Evolutionary conservation across 1,140 invertebrate genomes (phyloP).

Genomic region (Pygmarrhopalites habei): DNA sequence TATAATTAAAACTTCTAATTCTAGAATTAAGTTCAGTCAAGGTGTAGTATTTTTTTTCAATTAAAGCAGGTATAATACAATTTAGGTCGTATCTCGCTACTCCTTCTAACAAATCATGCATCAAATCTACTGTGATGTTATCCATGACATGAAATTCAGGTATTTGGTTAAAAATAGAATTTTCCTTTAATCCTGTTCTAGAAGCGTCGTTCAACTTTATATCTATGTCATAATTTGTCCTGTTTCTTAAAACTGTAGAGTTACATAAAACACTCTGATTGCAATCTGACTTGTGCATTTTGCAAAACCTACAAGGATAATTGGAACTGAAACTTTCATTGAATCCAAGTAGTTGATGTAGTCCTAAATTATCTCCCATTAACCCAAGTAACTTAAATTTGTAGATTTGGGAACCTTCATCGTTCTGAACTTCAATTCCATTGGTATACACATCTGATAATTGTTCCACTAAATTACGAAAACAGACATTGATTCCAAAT

Average conservation of each 20-base stretch:
- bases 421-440: no score
- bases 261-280: no score
- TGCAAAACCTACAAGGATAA: constrained; percentile 2
- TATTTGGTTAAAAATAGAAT: background rate
- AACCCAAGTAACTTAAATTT: no score
- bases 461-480: no score
- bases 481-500: no score
- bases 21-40: background rate
- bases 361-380: background rate
- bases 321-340: background rate
- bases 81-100: background rate
- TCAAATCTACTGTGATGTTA: background rate
- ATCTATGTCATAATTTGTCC: background rate
- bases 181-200: background rate
- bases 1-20: background rate
- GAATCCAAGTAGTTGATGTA: background rate
- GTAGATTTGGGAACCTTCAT: no score
- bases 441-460: no score
- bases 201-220: background rate
- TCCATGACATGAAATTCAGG: background rate
- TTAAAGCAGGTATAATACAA: background rate
- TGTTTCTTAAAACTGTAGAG: background rate
- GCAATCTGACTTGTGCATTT: background rate
- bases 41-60: no score
- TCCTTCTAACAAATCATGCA: constrained; percentile 1